phyloP scores from a whole-genome alignment of 2,113 vertebrate species.

The Melanerpes aurifrons region DNA sequence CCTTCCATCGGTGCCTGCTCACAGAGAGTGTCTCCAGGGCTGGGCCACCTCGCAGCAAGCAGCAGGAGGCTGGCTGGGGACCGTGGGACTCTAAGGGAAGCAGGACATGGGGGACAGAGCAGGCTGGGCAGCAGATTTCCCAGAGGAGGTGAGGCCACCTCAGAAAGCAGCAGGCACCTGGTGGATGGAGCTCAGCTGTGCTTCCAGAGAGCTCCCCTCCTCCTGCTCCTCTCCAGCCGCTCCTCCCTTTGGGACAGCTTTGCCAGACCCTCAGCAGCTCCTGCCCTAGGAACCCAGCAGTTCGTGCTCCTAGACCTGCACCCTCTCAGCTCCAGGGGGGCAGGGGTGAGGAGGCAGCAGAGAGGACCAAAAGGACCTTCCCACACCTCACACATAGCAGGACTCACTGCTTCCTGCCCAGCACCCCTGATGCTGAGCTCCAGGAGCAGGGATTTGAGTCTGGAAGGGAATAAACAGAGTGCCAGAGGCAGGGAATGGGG shows the following conservation, averaged over 20 bases:
- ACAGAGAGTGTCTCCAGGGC: neutral
- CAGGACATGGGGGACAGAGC: neutral
- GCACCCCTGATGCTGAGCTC: rapidly evolving
- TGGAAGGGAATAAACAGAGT: neutral
- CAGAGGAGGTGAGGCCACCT: neutral
- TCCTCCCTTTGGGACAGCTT: neutral
- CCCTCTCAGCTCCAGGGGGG: neutral
- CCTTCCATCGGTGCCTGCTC: neutral
- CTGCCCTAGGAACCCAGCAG: neutral
- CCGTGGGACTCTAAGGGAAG: neutral
- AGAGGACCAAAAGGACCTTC: neutral
- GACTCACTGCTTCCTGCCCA: neutral
- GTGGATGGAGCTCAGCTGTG: neutral
- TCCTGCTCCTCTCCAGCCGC: neutral
- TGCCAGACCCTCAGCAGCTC: neutral
- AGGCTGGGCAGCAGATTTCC: neutral
- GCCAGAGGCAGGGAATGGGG: neutral
- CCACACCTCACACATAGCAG: too few relatives aligned
- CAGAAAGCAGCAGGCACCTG: neutral
- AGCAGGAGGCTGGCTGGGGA: neutral
- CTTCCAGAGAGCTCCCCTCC: neutral
- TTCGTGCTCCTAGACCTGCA: neutral
- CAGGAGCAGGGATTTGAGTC: neutral
- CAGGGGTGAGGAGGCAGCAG: neutral
- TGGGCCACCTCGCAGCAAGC: neutral